These are phyloP conservation scores for Cliona cf. orientalis DNA, from an alignment of 37 sponge, comb jelly and placozoan genomes.

Conservation along the genomic window DNA sequence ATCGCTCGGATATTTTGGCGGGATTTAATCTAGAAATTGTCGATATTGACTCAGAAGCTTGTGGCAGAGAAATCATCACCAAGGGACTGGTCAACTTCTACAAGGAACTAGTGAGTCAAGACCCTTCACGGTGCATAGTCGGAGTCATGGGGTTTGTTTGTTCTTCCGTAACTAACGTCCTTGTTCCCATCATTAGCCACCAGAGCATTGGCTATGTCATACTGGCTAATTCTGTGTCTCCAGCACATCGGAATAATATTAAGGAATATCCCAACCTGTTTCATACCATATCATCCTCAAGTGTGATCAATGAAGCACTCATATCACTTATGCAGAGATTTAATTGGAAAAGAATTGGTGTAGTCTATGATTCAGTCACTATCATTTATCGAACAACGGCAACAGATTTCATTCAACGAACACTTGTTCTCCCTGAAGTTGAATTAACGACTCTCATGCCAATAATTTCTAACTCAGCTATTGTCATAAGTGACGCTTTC, in stretches of 20 bases:
- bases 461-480: background rate
- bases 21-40: constrained; percentile 44
- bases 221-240: constrained; percentile 25
- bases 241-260: constrained; percentile 1
- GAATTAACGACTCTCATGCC: background rate
- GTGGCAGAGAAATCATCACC: background rate
- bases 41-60: constrained; percentile 15
- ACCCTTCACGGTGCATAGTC: constrained; percentile 5
- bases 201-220: constrained; percentile 6
- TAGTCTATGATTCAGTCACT: background rate
- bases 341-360: constrained; percentile 16
- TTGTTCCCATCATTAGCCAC: constrained; percentile 3
- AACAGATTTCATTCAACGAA: background rate
- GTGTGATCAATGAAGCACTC: constrained; percentile 11
- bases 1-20: constrained; percentile 5
- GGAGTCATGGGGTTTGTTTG: constrained; percentile 34
- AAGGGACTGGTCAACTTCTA: background rate
- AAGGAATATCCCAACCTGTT: background rate
- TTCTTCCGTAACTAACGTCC: constrained; percentile 16
- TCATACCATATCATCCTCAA: constrained; percentile 6
- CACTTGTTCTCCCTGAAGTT: background rate
- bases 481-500: background rate
- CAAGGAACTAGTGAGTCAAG: background rate
- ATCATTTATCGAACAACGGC: constrained; percentile 13
- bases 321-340: constrained; percentile 27